Conservation (phyloP, 2,113 vertebrate genomes). For the Takifugu flavidus region DNA sequence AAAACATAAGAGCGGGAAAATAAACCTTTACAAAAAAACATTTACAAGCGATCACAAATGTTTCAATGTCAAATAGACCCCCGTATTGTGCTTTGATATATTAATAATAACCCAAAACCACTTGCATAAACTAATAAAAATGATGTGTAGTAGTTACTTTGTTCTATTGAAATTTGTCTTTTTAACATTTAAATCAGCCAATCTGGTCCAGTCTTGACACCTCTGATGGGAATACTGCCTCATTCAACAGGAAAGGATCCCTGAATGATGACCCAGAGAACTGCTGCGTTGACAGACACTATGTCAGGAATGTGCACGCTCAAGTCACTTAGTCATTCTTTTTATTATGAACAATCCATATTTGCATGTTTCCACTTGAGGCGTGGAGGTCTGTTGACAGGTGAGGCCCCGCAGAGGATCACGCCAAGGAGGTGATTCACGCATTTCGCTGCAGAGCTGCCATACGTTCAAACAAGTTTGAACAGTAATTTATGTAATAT, state of each 20-base stretch:
- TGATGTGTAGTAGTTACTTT: neutral
- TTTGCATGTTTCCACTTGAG: constrained; percentile 40
- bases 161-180: neutral
- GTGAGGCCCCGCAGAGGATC: constrained; percentile 31
- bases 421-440: constrained; percentile 27
- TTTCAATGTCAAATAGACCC: neutral
- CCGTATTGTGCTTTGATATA: too few relatives aligned
- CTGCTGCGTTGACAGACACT: constrained; percentile 30
- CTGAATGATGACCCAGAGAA: constrained; percentile 19
- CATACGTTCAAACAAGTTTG: constrained; percentile 43
- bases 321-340: constrained; percentile 21
- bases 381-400: constrained; percentile 50
- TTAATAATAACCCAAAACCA: too few relatives aligned
- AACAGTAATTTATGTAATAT: constrained; percentile 36
- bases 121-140: too few relatives aligned
- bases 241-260: constrained; percentile 30
- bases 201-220: neutral
- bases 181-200: constrained; percentile 19
- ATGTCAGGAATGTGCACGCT: constrained; percentile 49
- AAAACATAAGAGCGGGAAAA: too few relatives aligned
- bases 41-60: neutral
- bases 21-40: neutral
- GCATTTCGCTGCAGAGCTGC: constrained; percentile 29
- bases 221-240: constrained; percentile 27
- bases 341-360: constrained; percentile 21